Evolutionary conservation across 2,797 vertebrate genomes (phyloP).

Genomic region (Gadopsis marmoratus): DNA sequence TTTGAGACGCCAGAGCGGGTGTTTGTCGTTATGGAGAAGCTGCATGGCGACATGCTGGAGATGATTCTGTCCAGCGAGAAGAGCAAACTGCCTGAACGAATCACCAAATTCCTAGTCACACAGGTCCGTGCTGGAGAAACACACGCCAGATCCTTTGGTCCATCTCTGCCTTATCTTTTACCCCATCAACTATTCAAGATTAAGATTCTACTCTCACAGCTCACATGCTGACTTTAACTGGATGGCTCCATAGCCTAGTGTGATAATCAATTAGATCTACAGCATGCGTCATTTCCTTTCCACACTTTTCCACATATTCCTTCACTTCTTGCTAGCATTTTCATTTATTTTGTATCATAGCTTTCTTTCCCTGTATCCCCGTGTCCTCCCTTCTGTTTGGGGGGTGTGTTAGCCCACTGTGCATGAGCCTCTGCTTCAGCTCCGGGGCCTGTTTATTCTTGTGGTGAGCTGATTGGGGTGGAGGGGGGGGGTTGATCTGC

Average conservation of each 20-base stretch:
- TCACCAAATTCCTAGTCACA: slow-evolving; percentile 98
- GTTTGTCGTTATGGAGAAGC: slow-evolving; percentile 99
- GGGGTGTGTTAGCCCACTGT: slow-evolving; percentile 34
- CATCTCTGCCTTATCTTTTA: not conserved
- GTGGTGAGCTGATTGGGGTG: slow-evolving; percentile 65
- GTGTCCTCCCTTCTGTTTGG: slow-evolving; percentile 16
- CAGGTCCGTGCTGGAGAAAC: slow-evolving; percentile 85
- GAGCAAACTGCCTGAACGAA: slow-evolving; percentile 95
- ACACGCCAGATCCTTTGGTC: not conserved
- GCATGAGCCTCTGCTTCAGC: slow-evolving; percentile 36
- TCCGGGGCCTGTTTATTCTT: slow-evolving; percentile 76
- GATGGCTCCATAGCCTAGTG: not conserved
- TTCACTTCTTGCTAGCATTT: not conserved
- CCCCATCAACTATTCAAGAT: not conserved
- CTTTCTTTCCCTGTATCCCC: not conserved
- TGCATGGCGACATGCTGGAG: slow-evolving; percentile 98
- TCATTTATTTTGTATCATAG: slow-evolving; percentile 10
- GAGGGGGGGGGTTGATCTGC: slow-evolving; percentile 61
- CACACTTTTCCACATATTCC: not conserved
- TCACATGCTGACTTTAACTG: not conserved
- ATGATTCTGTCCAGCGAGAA: slow-evolving; percentile 99
- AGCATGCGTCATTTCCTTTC: not conserved
- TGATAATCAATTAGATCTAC: not conserved
- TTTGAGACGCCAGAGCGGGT: slow-evolving; percentile 98
- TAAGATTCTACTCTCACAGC: not conserved